These are phyloP conservation scores for Ariopsis seemanni DNA, from an alignment of 2,113 vertebrate genomes.

Conservation along the genomic window DNA sequence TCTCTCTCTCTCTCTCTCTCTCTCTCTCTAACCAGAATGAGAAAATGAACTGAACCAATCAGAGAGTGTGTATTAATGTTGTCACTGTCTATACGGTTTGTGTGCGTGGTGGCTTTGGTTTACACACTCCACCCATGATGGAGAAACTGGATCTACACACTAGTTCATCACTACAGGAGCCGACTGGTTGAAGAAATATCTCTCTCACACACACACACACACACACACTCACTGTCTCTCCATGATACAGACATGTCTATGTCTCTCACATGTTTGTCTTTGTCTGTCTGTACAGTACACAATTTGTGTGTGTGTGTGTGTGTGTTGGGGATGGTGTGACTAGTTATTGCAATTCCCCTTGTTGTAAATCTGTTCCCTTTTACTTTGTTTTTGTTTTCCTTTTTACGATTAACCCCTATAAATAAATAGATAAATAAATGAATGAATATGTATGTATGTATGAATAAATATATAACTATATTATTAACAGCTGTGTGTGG, in stretches of 20 bases:
- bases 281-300: slow-evolving; percentile 51
- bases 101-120: slow-evolving; percentile 36
- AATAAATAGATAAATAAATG: slow-evolving; percentile 78
- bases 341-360: slow-evolving; percentile 66
- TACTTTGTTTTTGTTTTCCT: slow-evolving; percentile 58
- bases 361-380: slow-evolving; percentile 67
- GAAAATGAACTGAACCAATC: not conserved
- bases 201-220: not conserved
- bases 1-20: not conserved
- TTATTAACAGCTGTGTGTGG: slow-evolving; percentile 69
- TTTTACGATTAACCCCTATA: slow-evolving; percentile 78
- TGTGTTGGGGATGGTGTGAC: slow-evolving; percentile 59
- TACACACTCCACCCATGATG: not conserved
- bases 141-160: not conserved
- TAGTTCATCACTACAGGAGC: not conserved
- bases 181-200: not conserved
- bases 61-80: slow-evolving; percentile 11
- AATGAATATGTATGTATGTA: slow-evolving; percentile 76
- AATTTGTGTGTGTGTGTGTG: slow-evolving; percentile 18
- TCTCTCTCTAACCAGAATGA: not conserved
- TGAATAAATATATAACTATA: slow-evolving; percentile 83
- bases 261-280: slow-evolving; percentile 15
- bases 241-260: slow-evolving; percentile 44
- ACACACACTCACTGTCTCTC: not conserved
- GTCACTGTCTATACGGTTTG: slow-evolving; percentile 9